Evolutionary conservation across 2,797 vertebrate species (phyloP).

Genomic region (Schizopygopsis pylzovi): DNA sequence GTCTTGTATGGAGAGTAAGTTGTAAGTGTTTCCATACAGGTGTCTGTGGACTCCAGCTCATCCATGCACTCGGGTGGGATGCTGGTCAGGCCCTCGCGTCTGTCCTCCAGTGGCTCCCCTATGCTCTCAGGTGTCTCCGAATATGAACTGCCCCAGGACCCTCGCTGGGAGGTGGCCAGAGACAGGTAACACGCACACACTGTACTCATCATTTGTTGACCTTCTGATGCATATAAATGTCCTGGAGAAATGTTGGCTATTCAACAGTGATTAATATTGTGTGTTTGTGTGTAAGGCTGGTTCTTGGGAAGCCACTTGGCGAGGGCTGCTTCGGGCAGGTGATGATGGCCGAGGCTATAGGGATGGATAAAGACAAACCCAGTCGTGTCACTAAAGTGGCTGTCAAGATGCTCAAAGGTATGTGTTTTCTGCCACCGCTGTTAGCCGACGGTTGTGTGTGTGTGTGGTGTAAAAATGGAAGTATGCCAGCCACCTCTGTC

Average conservation of each 20-base stretch:
- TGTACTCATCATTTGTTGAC: not conserved
- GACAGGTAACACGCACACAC: constrained; percentile 79
- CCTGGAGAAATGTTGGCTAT: not conserved
- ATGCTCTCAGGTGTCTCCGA: constrained; percentile 97
- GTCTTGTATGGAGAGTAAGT: constrained; percentile 71
- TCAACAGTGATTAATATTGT: not conserved
- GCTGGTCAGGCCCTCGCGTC: constrained; percentile 90
- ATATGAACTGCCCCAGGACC: constrained; percentile 96
- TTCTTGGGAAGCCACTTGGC: constrained; percentile 93
- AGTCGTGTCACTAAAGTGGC: constrained; percentile 94
- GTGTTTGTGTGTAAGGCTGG: constrained; percentile 77
- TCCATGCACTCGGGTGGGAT: constrained; percentile 96
- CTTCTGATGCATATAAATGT: not conserved
- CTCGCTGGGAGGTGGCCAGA: constrained; percentile 92
- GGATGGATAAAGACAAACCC: constrained; percentile 97
- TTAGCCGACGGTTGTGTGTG: not conserved
- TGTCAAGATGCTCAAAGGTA: constrained; percentile 98
- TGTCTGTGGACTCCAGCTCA: constrained; percentile 96
- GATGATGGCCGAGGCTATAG: constrained; percentile 93
- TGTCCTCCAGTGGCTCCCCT: constrained; percentile 94
- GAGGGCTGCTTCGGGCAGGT: constrained; percentile 98
- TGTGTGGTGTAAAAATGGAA: not conserved
- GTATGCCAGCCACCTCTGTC: not conserved
- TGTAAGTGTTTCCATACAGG: constrained; percentile 77
- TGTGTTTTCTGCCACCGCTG: constrained; percentile 63